A percentile compares a stretch with the other conserved stretches of the same genome.
phyloP scores from a whole-genome alignment of 2,113 vertebrate genomes.

The Nesogale talazaci region DNA sequence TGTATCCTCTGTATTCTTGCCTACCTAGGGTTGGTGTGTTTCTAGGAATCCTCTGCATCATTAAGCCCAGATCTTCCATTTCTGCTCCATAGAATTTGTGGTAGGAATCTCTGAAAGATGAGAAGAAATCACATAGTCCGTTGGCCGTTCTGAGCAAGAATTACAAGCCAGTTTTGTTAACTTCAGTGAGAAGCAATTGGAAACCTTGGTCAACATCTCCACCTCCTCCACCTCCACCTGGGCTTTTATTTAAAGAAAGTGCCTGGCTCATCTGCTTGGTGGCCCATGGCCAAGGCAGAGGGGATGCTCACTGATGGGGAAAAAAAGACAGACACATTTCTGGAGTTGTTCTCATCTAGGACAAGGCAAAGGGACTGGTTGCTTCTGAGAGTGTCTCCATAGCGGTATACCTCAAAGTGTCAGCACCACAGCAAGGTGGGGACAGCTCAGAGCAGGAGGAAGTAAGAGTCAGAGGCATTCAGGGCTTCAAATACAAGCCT shows the following conservation, averaged over 20 bases:
- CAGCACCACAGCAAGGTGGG: too few species aligned
- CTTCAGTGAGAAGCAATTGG: slow-evolving; percentile 85
- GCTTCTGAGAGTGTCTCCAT: slow-evolving; percentile 89
- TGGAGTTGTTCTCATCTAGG: slow-evolving; percentile 79
- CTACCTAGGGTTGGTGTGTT: slow-evolving; percentile 94
- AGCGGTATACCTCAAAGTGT: slow-evolving; percentile 32
- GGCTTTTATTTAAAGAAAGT: slow-evolving; percentile 86
- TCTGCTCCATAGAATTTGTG: slow-evolving; percentile 90
- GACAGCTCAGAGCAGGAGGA: too few species aligned
- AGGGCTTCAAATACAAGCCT: too few species aligned
- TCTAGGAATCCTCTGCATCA: slow-evolving; percentile 85
- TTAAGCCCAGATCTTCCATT: slow-evolving; percentile 86
- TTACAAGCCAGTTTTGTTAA: slow-evolving; percentile 87
- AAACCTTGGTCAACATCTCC: slow-evolving; percentile 87
- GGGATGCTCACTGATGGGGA: slow-evolving; percentile 93
- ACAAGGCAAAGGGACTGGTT: slow-evolving; percentile 89
- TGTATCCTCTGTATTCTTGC: slow-evolving; percentile 90
- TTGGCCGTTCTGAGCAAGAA: slow-evolving; percentile 92
- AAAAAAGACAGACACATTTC: slow-evolving; percentile 93
- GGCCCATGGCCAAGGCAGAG: slow-evolving; percentile 92
- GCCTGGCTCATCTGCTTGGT: slow-evolving; percentile 90
- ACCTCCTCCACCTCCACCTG: slow-evolving; percentile 55
- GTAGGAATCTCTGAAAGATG: slow-evolving; percentile 89
- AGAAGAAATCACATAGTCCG: slow-evolving; percentile 88
- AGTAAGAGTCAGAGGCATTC: too few species aligned